Evolutionary conservation across 64 coral and sea anemone species (phyloP).

Genomic region (Catalaphyllia jardinei): DNA sequence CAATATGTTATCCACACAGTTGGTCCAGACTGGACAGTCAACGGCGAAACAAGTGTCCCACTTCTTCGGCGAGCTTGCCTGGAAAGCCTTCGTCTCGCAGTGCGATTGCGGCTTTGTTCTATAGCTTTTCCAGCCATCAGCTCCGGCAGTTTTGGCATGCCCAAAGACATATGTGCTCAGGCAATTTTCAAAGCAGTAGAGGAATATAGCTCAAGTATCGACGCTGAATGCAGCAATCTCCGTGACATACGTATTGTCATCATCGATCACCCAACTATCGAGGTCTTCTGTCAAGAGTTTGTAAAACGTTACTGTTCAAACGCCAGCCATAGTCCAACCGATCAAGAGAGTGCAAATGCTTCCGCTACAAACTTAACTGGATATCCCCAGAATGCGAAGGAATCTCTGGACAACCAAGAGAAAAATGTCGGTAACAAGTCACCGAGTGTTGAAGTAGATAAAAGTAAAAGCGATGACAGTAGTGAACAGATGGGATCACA

Average conservation of each 20-base stretch:
- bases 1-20: slow-evolving; percentile 53
- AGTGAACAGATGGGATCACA: too few species aligned
- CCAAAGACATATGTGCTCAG: slow-evolving; percentile 65
- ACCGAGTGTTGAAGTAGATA: too few species aligned
- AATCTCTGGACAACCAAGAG: too few species aligned
- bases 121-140: slow-evolving; percentile 80
- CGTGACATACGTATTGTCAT: slow-evolving; percentile 78
- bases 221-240: slow-evolving; percentile 20
- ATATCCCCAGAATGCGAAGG: too few species aligned
- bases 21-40: background rate
- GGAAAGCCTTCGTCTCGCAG: slow-evolving; percentile 33
- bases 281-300: slow-evolving; percentile 68
- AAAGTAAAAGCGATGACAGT: too few species aligned
- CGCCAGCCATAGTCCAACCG: background rate
- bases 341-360: too few species aligned
- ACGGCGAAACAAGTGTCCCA: background rate
- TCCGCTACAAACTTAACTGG: too few species aligned
- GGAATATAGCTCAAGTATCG: slow-evolving; percentile 39
- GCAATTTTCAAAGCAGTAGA: slow-evolving; percentile 51
- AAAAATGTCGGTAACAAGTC: too few species aligned
- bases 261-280: slow-evolving; percentile 58
- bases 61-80: slow-evolving; percentile 35
- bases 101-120: slow-evolving; percentile 27
- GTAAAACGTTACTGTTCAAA: slow-evolving; percentile 34
- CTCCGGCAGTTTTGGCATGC: slow-evolving; percentile 74